phyloP scores from a whole-genome alignment of 2,888 invertebrate genomes.

The Agrilus mali region DNA sequence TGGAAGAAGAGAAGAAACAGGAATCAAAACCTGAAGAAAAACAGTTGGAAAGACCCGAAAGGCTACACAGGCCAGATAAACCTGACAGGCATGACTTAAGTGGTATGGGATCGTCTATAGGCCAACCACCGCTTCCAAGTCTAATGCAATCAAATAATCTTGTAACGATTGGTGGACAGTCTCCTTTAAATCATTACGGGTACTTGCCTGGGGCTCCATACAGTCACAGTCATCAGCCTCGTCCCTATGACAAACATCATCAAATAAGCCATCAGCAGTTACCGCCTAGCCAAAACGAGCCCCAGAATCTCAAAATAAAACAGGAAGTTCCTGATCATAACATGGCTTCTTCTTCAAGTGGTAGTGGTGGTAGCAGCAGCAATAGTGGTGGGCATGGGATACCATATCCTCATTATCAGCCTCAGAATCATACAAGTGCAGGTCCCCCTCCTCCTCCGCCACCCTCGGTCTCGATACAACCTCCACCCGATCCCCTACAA shows the following conservation, averaged over 20 bases:
- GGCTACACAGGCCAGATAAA: slow-evolving; percentile 22
- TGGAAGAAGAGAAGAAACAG: slow-evolving; percentile 11
- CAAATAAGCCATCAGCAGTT: slow-evolving; percentile 5
- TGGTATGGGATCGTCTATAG: slow-evolving; percentile 34
- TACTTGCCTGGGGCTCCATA: slow-evolving; percentile 38
- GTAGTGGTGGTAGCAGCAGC: neutral
- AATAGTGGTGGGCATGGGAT: slow-evolving; percentile 2
- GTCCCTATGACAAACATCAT: slow-evolving; percentile 20
- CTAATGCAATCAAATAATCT: slow-evolving; percentile 46
- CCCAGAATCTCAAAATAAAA: slow-evolving; percentile 61
- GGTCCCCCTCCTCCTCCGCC: slow-evolving; percentile 5
- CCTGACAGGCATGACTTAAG: slow-evolving; percentile 28
- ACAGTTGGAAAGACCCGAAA: slow-evolving; percentile 26
- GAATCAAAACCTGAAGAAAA: slow-evolving; percentile 6
- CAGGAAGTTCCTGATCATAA: slow-evolving; percentile 45
- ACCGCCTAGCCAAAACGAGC: slow-evolving; percentile 39
- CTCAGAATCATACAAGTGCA: slow-evolving; percentile 1
- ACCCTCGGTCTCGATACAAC: slow-evolving; percentile 10
- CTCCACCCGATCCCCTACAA: slow-evolving; percentile 52
- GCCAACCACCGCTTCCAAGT: slow-evolving; percentile 43
- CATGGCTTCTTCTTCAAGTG: slow-evolving; percentile 9
- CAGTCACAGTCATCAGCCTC: slow-evolving; percentile 23
- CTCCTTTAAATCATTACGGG: slow-evolving; percentile 45
- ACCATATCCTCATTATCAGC: slow-evolving; percentile 4
- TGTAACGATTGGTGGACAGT: slow-evolving; percentile 45